phyloP scores from a whole-genome alignment of 2,888 invertebrate genomes.

The Drosophila fulvimacula region DNA sequence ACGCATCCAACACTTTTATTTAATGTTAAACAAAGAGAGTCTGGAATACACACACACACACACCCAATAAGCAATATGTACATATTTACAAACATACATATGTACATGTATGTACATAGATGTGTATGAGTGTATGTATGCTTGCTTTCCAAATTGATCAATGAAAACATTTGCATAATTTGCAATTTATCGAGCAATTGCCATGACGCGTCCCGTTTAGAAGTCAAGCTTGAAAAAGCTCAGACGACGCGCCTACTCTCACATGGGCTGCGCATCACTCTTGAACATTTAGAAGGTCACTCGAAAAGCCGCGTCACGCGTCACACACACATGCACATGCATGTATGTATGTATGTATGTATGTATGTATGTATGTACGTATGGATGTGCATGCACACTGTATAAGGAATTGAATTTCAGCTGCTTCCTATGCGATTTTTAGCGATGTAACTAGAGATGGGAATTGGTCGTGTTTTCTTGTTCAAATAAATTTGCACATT shows the following conservation, averaged over 20 bases:
- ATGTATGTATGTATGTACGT: neutral
- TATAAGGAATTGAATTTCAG: conserved; percentile 40
- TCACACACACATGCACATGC: neutral
- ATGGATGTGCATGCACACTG: too few species aligned
- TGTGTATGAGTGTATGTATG: neutral
- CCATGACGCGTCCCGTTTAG: conserved; percentile 5
- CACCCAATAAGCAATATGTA: neutral
- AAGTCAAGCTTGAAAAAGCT: conserved; percentile 20
- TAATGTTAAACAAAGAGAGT: conserved; percentile 20
- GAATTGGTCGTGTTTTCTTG: neutral
- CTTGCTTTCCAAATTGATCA: conserved; percentile 26
- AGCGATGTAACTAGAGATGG: conserved; percentile 8
- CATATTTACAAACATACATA: too few species aligned
- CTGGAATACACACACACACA: conserved; percentile 2
- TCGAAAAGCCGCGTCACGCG: conserved; percentile 18
- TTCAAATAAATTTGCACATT: neutral
- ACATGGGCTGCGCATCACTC: conserved; percentile 14
- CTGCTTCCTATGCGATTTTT: conserved; percentile 1
- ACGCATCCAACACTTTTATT: conserved; percentile 21
- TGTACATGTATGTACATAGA: neutral
- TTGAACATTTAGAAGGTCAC: conserved; percentile 28
- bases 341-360: neutral
- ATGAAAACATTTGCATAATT: conserved; percentile 43
- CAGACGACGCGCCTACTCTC: conserved; percentile 8
- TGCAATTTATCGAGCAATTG: conserved; percentile 27